phyloP scores from a whole-genome alignment of 2,797 vertebrate genomes.

The Liasis olivaceus region DNA sequence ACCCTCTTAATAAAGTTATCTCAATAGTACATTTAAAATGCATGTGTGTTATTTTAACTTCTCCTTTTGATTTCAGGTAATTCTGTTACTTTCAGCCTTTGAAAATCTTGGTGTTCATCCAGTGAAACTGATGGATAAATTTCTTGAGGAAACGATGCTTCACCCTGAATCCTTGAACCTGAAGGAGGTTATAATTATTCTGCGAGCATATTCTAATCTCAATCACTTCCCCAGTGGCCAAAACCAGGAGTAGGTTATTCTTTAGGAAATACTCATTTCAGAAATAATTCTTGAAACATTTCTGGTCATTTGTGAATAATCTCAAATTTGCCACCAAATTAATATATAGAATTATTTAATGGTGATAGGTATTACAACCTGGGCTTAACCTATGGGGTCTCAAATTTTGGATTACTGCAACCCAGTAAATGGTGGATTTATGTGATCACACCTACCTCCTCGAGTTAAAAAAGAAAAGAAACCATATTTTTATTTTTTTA shows the following conservation, averaged over 20 bases:
- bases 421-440: neutral
- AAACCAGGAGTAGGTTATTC: slow-evolving; percentile 76
- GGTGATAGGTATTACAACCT: neutral
- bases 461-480: neutral
- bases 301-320: neutral
- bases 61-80: slow-evolving; percentile 72
- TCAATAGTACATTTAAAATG: neutral
- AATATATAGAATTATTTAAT: neutral
- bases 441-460: neutral
- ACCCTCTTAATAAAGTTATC: neutral
- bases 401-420: neutral
- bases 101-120: slow-evolving; percentile 79
- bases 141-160: slow-evolving; percentile 76
- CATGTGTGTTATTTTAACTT: neutral
- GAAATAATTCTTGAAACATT: neutral
- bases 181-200: slow-evolving; percentile 73
- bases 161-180: slow-evolving; percentile 74
- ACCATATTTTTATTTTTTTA: neutral
- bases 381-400: neutral
- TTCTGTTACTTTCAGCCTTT: slow-evolving; percentile 77
- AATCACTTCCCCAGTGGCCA: slow-evolving; percentile 75
- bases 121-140: slow-evolving; percentile 76
- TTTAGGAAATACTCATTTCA: slow-evolving; percentile 20
- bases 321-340: neutral
- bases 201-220: slow-evolving; percentile 81